A percentile compares a stretch with the other conserved stretches of the same genome.
phyloP scores from a whole-genome alignment of 2,888 invertebrate genomes.

The Aleiodes alternator region DNA sequence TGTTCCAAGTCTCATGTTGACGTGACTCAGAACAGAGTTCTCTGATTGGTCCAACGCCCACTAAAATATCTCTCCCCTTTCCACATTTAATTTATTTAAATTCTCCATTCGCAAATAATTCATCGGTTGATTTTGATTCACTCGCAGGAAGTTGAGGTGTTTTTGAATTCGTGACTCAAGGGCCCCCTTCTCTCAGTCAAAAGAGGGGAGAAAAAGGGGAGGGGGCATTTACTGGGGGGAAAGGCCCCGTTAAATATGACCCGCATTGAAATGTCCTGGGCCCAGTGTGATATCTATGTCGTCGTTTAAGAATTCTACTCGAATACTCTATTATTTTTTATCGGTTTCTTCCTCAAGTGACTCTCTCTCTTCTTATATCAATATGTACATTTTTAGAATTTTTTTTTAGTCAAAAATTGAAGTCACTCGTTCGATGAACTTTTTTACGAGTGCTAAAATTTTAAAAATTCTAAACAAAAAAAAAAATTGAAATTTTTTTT shows the following conservation, averaged over 20 bases:
- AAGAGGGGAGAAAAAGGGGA: not conserved
- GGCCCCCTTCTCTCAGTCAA: slow-evolving; percentile 1
- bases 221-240: not conserved
- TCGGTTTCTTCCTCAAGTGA: slow-evolving; percentile 9
- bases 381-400: slow-evolving; percentile 3
- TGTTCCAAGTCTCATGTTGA: slow-evolving; percentile 8
- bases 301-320: not conserved
- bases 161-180: slow-evolving; percentile 38
- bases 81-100: not conserved
- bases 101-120: not conserved
- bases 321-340: not conserved
- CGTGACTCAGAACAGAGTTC: slow-evolving; percentile 30
- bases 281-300: slow-evolving; percentile 28
- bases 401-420: not conserved
- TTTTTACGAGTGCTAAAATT: not conserved
- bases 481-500: not conserved
- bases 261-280: slow-evolving; percentile 23
- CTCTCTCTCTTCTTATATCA: slow-evolving; percentile 9
- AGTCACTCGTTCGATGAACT: not conserved
- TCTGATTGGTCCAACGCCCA: slow-evolving; percentile 38
- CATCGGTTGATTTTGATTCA: not conserved
- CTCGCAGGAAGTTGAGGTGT: slow-evolving; percentile 39
- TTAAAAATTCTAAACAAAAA: not conserved
- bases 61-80: slow-evolving; percentile 1
- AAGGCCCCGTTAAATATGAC: slow-evolving; percentile 43